These are phyloP conservation scores for Grapholita molesta DNA, from an alignment of 1,140 invertebrate species.

Conservation along the genomic window DNA sequence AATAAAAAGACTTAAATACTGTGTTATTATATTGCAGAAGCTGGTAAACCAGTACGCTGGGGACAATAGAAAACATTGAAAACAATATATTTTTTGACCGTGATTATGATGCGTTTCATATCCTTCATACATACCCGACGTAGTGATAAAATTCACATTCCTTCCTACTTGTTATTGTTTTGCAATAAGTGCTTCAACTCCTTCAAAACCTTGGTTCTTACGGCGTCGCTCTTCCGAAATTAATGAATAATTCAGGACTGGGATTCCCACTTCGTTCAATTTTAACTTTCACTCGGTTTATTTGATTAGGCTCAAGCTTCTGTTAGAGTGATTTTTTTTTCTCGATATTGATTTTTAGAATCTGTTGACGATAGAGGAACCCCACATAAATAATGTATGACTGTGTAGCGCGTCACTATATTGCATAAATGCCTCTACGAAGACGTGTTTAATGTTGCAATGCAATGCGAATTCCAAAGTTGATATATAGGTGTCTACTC, in stretches of 20 bases:
- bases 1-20: too few relatives aligned
- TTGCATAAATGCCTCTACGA: not conserved
- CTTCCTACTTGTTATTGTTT: not conserved
- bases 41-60: not conserved
- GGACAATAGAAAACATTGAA: not conserved
- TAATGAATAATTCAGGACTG: constrained; percentile 42
- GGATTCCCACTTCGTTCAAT: constrained; percentile 40
- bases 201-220: constrained; percentile 21
- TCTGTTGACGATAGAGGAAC: constrained; percentile 24
- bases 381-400: constrained; percentile 40
- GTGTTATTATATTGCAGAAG: not conserved
- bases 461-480: too few relatives aligned
- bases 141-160: too few relatives aligned
- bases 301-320: constrained; percentile 45
- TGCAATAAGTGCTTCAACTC: constrained; percentile 8
- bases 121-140: too few relatives aligned
- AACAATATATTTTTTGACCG: not conserved
- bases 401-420: not conserved
- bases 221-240: constrained; percentile 32
- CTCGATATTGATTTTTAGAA: constrained; percentile 38
- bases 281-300: constrained; percentile 46
- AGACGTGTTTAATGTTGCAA: not conserved
- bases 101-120: not conserved
- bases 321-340: constrained; percentile 32
- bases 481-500: too few relatives aligned